Conservation (phyloP, 2,888 invertebrate genomes). For the Sclerodermus sp. region DNA sequence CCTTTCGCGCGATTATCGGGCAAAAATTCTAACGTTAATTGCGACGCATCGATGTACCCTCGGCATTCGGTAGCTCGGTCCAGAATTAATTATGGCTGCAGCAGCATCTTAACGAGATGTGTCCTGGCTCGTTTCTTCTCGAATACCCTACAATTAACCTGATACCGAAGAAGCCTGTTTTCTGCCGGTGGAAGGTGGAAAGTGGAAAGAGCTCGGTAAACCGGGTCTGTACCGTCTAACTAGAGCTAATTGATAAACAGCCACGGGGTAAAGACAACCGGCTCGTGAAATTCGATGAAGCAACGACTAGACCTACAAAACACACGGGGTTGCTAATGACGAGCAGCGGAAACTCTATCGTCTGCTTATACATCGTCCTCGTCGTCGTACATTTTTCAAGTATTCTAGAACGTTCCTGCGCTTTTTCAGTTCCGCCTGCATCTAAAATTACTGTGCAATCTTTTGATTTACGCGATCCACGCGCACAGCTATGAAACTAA, state of each 20-base stretch:
- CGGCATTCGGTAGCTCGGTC: no score
- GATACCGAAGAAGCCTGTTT: conserved; percentile 14
- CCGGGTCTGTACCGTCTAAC: conserved; percentile 23
- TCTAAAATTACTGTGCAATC: no score
- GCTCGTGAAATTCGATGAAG: neutral
- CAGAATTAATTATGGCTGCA: no score
- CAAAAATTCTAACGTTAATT: no score
- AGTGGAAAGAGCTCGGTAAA: conserved; percentile 9
- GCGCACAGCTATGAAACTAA: no score
- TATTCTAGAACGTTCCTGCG: no score
- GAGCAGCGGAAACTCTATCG: neutral
- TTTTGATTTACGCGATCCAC: no score
- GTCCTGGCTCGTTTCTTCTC: neutral
- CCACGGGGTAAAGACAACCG: conserved; percentile 8
- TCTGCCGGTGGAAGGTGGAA: conserved; percentile 15
- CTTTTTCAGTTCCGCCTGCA: no score
- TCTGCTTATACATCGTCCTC: no score
- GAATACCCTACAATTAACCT: conserved; percentile 10
- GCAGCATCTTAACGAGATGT: conserved; percentile 5
- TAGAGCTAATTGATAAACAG: conserved; percentile 38
- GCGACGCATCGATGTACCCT: no score
- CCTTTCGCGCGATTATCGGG: no score
- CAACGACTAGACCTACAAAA: neutral
- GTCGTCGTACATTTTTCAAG: no score
- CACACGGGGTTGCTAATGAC: neutral